Conservation (phyloP, 1,140 invertebrate species). For the Radopholus similis region DNA sequence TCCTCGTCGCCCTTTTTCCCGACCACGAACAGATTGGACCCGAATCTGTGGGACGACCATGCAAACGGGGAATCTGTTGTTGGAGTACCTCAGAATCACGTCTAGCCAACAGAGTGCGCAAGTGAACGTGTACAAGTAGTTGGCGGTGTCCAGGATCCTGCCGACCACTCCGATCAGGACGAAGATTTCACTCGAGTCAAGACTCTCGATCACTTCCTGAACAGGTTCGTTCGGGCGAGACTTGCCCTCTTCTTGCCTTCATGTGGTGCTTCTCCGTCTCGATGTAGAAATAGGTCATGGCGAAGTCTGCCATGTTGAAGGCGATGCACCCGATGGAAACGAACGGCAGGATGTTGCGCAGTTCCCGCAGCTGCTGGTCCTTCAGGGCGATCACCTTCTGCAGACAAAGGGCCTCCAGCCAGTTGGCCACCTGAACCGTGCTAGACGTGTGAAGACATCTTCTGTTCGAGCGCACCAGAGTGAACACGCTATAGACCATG, state of each 20-base stretch:
- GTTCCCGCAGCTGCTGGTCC: background rate
- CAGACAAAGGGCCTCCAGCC: background rate
- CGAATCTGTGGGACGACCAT: too few relatives aligned
- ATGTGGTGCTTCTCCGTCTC: slow-evolving; percentile 12
- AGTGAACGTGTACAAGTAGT: slow-evolving; percentile 16
- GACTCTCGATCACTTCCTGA: slow-evolving; percentile 12
- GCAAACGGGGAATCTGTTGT: too few relatives aligned
- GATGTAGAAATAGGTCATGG: slow-evolving; percentile 20
- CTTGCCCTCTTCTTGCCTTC: background rate
- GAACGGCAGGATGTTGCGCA: slow-evolving; percentile 7
- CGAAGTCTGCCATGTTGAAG: slow-evolving; percentile 8
- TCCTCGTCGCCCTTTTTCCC: too few relatives aligned
- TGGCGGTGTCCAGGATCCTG: slow-evolving; percentile 10
- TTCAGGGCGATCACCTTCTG: slow-evolving; percentile 3
- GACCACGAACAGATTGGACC: too few relatives aligned
- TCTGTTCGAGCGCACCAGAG: background rate
- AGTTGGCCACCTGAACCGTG: slow-evolving; percentile 1
- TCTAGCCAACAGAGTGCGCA: slow-evolving; percentile 13
- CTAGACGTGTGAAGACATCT: background rate
- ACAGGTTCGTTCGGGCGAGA: background rate
- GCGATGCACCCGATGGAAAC: background rate
- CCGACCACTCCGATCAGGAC: slow-evolving; percentile 7
- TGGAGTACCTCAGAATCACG: slow-evolving; percentile 4
- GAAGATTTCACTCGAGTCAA: slow-evolving; percentile 7
- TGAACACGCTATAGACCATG: slow-evolving; percentile 3